These are phyloP conservation scores for Busseola fusca DNA, from an alignment of 2,888 invertebrate species.

Conservation along the genomic window DNA sequence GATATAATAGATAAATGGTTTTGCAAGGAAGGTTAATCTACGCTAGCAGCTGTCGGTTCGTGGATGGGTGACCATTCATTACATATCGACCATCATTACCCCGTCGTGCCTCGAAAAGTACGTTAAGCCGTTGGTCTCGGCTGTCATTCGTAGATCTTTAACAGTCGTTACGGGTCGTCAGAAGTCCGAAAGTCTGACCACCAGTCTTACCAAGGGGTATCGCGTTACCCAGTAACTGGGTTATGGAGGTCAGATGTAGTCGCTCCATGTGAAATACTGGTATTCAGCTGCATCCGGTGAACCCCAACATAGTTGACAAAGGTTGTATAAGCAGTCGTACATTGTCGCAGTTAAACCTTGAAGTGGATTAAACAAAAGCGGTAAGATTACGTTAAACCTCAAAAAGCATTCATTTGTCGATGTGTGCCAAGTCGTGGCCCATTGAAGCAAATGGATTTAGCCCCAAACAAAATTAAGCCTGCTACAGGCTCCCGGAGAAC, in stretches of 20 bases:
- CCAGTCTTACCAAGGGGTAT: no score
- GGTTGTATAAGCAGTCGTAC: conserved; percentile 1
- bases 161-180: not conserved
- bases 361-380: conserved; percentile 53
- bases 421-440: conserved; percentile 49
- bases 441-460: conserved; percentile 57
- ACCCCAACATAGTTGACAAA: not conserved
- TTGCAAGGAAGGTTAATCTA: not conserved
- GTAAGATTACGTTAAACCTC: conserved; percentile 52
- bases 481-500: conserved; percentile 35
- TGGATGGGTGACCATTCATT: not conserved
- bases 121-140: not conserved
- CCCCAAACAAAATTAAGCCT: conserved; percentile 57
- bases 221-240: not conserved
- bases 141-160: not conserved
- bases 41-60: not conserved
- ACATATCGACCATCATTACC: not conserved
- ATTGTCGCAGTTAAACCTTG: conserved; percentile 31
- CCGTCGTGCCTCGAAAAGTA: not conserved
- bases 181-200: not conserved
- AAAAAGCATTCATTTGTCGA: conserved; percentile 51
- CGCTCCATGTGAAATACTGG: not conserved
- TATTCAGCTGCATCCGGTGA: not conserved
- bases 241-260: not conserved
- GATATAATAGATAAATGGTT: conserved; percentile 21